phyloP scores from a whole-genome alignment of 2,797 vertebrate species.

The Phalloptychus januarius region DNA sequence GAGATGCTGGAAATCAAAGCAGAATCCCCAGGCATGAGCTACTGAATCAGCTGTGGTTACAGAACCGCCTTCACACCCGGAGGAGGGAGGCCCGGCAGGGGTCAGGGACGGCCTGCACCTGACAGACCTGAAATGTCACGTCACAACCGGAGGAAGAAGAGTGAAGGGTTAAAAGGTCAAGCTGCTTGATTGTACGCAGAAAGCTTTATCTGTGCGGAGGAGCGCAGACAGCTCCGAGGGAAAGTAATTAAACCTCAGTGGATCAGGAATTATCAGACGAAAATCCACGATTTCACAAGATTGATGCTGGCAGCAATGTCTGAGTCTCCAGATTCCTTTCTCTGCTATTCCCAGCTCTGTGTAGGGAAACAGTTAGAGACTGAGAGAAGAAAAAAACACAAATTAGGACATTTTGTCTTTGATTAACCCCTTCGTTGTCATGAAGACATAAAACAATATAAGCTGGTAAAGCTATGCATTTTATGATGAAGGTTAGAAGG shows the following conservation, averaged over 20 bases:
- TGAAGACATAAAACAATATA: neutral
- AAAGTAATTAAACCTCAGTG: slow-evolving; percentile 64
- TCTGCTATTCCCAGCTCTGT: neutral
- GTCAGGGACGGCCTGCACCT: slow-evolving; percentile 55
- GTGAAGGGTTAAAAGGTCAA: slow-evolving; percentile 71
- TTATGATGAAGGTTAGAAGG: neutral
- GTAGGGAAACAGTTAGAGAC: neutral
- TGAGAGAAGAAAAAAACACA: neutral
- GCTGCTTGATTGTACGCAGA: slow-evolving; percentile 61
- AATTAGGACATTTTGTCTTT: neutral
- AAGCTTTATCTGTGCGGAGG: slow-evolving; percentile 44
- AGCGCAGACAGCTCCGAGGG: slow-evolving; percentile 37
- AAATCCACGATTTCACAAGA: slow-evolving; percentile 48
- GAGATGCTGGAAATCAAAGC: slow-evolving; percentile 53
- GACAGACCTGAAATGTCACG: slow-evolving; percentile 70
- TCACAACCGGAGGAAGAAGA: slow-evolving; percentile 56
- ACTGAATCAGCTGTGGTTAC: slow-evolving; percentile 61
- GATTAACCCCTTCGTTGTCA: neutral
- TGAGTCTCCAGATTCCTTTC: slow-evolving; percentile 7
- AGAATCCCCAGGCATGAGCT: slow-evolving; percentile 57
- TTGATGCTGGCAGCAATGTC: slow-evolving; percentile 36
- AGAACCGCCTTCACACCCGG: slow-evolving; percentile 38
- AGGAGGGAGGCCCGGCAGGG: slow-evolving; percentile 22
- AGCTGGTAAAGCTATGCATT: neutral
- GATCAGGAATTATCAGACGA: slow-evolving; percentile 51